Conservation (phyloP, 2,113 vertebrate genomes). For the Tichodroma muraria region DNA sequence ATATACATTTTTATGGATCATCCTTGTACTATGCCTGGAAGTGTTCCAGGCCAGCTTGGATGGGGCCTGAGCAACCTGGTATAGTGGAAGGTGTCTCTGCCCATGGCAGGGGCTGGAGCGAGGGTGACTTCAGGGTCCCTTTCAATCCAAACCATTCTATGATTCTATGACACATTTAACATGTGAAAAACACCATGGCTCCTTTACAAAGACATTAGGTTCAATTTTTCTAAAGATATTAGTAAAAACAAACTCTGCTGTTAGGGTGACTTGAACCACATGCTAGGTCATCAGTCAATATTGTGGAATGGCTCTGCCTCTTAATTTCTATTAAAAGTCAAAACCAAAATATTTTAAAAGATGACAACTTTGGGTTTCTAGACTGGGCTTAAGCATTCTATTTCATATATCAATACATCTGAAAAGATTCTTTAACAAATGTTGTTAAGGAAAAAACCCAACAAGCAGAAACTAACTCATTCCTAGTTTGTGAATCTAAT, state of each 20-base stretch:
- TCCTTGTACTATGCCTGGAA: neutral
- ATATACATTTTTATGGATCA: neutral
- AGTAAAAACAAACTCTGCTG: neutral
- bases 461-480: neutral
- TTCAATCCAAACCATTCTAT: neutral
- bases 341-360: neutral
- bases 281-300: neutral
- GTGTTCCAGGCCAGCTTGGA: neutral
- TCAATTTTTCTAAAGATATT: neutral
- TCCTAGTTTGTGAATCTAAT: neutral
- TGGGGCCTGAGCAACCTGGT: neutral
- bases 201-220: neutral
- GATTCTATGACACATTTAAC: neutral
- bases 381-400: neutral
- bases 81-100: neutral
- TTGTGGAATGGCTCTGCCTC: neutral
- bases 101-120: neutral
- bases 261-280: neutral
- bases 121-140: neutral
- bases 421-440: neutral
- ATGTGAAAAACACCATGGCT: neutral
- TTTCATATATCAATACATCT: neutral
- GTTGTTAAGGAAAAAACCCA: neutral
- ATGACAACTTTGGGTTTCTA: neutral
- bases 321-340: neutral